Conservation (phyloP, 1,140 invertebrate genomes). For the Parasteatoda tepidariorum region DNA sequence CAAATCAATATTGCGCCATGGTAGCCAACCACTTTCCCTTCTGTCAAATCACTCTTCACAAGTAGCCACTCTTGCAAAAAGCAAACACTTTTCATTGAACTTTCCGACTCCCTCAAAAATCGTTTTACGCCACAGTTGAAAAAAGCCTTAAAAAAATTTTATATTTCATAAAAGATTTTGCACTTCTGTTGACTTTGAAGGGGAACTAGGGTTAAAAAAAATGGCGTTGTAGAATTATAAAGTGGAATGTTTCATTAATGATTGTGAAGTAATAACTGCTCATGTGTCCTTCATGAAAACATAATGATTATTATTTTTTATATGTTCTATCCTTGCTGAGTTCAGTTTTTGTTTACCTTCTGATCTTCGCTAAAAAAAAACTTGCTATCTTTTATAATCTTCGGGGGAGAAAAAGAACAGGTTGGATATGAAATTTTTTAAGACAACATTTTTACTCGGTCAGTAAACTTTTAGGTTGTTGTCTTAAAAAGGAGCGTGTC, state of each 20-base stretch:
- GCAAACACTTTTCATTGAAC: not conserved
- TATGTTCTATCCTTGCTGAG: not conserved
- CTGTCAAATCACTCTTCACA: not conserved
- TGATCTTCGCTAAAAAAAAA: not conserved
- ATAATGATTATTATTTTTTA: not conserved
- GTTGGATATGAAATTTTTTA: not conserved
- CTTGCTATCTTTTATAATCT: not conserved
- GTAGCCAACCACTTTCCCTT: not conserved
- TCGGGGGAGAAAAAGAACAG: not conserved
- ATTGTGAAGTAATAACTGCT: not conserved
- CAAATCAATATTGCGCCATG: not conserved
- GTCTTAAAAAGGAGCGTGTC: not conserved
- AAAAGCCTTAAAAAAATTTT: not conserved
- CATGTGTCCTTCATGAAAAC: not conserved
- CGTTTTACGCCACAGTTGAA: not conserved
- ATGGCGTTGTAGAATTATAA: not conserved
- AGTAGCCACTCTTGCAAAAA: not conserved
- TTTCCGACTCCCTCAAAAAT: not conserved
- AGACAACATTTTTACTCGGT: constrained; percentile 5
- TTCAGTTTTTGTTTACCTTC: not conserved
- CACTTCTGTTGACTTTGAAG: not conserved
- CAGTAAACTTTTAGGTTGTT: constrained; percentile 10
- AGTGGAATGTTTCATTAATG: constrained; percentile 3
- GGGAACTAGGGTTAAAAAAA: not conserved
- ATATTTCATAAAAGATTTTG: not conserved